Base-by-base conservation (phyloP, 2,888 invertebrate species). In the Tetrapedia diversipes region DNA sequence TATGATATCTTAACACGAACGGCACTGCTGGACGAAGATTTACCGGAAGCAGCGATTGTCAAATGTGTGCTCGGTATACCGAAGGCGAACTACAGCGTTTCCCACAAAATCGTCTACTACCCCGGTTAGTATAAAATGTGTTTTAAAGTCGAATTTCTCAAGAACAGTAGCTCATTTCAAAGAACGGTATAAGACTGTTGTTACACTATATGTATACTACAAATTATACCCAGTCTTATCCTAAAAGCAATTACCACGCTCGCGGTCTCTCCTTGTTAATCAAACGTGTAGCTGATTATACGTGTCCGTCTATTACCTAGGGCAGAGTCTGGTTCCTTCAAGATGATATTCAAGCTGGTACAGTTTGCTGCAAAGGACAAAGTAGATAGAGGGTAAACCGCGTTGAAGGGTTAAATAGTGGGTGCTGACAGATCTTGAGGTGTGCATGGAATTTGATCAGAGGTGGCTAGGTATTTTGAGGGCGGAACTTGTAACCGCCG, bases 21-120 rank as follows among this genome's bases (percentile, higher is more conserved):
- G 66, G 78, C 86, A 64, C 75, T 90, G 43, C 83, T 89, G 78
- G 87, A 91, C 67, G 85, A 88, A 63, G 86, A 89, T 79, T 81
- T 88, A 70, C 87, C 86, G 57, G 87, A 88, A 69, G 82, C 88
- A 14, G 85, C 89, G 37, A 80, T 88, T 56, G 82, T 91, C 60
- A 90, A 89, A 79, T 91, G 91, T 77, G 84, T 86, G 41, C 88
- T 91, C 53, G 86, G 86, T 73, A 91, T 91, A 82, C 90, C 91
- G 22, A 82, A 79, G 59, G 90, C 87, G 24, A 87, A 87, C 77
- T 91, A 90, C 80, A 90, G 83, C 70, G 86, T 87, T 76, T 88
- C 90, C 27, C 89, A 83, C 74, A 86, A 89, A 72, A 79, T 88
- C 65, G 86, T 89, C 71, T 89, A 90, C 85, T 89, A 89, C 69